Evolutionary conservation across 1,140 invertebrate genomes (phyloP), one percentile per base, ranked within the genome.

Genomic region (Apis dorsata): DNA sequence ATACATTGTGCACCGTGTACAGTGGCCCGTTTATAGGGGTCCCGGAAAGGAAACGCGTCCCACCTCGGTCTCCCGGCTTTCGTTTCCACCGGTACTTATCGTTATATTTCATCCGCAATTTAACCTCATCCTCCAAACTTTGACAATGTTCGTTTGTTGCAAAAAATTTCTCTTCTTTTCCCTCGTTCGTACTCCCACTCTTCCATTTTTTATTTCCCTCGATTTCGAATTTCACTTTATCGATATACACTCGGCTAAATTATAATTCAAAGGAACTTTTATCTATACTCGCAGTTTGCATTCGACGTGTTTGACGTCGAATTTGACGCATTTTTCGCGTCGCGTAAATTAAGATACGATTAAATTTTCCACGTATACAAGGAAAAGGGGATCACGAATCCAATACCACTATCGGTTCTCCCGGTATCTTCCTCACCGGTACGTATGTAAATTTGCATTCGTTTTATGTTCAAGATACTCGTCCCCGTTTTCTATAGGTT

Each of bases 21-120:
- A 59, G 63, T 24, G 65, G 65, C 73, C 80, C 73, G 80, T 81
- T 76, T 81, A 81, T 51, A 44, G 73, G 80, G 80, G 80, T 81
- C 80, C 80, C 80, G 80, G 55, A 28, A 66, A 69, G 80, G 80
- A 81, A 77, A 81, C 73, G 57, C 55, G 80, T 28, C 53, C 44
- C 24, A 70, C 9, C 21, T 57, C 68, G 55, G 44, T 70, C 66
- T 24, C 7, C 51, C 7, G 15, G 49, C 59, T 65, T 63, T 76
- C 17, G 21, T 68, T 57, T 63, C 19, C 21, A 60, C 72, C 12
- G 28, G 66, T 68, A 34, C 11, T 68, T 60, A 44, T 44, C 34
- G 34, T 44, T 44, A 11, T 24, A 51, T 21, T 62, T 44, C 44
- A 21, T 17, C 12, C 34, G 9, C n/a, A 21, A n/a, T 76, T 76